These are phyloP conservation scores for Herminia tarsipennalis DNA, from an alignment of 2,888 invertebrate species.

Conservation along the genomic window DNA sequence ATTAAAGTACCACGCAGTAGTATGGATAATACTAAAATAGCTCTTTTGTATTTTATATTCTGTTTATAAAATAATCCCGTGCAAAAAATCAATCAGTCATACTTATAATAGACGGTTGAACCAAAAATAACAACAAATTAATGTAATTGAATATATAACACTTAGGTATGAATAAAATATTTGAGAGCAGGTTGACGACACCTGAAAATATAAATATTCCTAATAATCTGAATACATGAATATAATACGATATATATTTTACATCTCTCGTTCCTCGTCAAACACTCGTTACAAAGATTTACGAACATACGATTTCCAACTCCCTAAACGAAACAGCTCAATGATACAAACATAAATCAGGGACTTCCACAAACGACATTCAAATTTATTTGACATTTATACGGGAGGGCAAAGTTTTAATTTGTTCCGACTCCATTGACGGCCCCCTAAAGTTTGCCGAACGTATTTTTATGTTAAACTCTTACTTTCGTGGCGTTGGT, in stretches of 20 bases:
- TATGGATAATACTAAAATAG: no score
- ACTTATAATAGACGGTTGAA: no score
- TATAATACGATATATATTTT: not conserved
- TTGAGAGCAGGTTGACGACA: no score
- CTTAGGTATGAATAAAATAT: no score
- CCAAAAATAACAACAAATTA: no score
- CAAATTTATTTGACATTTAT: conserved; percentile 50
- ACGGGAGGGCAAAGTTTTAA: conserved; percentile 45
- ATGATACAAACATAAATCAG: conserved; percentile 42
- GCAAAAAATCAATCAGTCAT: no score
- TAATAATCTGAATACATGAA: no score
- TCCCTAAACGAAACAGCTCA: conserved; percentile 29
- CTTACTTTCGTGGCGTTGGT: conserved; percentile 22
- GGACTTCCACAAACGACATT: conserved; percentile 34
- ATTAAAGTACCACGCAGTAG: no score
- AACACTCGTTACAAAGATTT: not conserved
- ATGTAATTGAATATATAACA: no score
- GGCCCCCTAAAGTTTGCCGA: conserved; percentile 32
- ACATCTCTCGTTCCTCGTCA: not conserved
- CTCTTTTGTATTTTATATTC: no score
- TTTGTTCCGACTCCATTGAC: conserved; percentile 45
- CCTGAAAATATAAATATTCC: no score
- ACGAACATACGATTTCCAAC: conserved; percentile 5
- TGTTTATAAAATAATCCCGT: no score
- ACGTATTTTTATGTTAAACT: conserved; percentile 44